A percentile compares a stretch with the other conserved stretches of the same genome.
phyloP scores from a whole-genome alignment of 2,113 vertebrate species.

The Lycaon pictus region DNA sequence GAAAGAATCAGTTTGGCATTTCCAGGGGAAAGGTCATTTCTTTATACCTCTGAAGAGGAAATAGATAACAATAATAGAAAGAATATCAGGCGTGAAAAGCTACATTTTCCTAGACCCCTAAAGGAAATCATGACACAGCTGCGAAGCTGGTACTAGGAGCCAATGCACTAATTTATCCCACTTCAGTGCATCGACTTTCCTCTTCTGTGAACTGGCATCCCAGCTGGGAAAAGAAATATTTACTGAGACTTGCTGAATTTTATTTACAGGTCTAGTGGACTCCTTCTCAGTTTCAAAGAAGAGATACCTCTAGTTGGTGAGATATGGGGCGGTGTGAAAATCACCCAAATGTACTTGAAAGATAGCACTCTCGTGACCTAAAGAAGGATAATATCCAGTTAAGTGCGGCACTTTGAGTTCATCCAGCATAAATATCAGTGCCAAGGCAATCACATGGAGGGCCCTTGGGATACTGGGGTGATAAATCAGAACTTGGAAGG shows the following conservation, averaged over 20 bases:
- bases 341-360: conserved; percentile 76
- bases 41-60: conserved; percentile 70
- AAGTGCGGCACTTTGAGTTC: conserved; percentile 69
- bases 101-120: conserved; percentile 74
- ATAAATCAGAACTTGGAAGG: conserved; percentile 78
- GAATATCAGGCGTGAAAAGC: conserved; percentile 63
- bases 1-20: conserved; percentile 67
- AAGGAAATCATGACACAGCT: conserved; percentile 71
- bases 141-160: conserved; percentile 54
- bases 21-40: conserved; percentile 73
- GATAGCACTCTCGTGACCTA: conserved; percentile 70
- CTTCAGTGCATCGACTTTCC: conserved; percentile 53
- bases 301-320: conserved; percentile 42
- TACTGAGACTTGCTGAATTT: conserved; percentile 66
- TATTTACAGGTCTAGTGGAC: conserved; percentile 57
- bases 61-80: conserved; percentile 65
- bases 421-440: conserved; percentile 69
- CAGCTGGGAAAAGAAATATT: conserved; percentile 73
- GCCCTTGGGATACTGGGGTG: conserved; percentile 72
- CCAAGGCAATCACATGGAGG: conserved; percentile 77
- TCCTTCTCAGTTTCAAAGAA: conserved; percentile 68
- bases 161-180: conserved; percentile 59
- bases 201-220: conserved; percentile 59
- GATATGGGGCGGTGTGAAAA: conserved; percentile 56
- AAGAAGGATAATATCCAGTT: conserved; percentile 67